Evolutionary conservation across 92 coral and sea anemone species (phyloP), one percentile per base, ranked within the genome.

Genomic region (Palythoa grandis): DNA sequence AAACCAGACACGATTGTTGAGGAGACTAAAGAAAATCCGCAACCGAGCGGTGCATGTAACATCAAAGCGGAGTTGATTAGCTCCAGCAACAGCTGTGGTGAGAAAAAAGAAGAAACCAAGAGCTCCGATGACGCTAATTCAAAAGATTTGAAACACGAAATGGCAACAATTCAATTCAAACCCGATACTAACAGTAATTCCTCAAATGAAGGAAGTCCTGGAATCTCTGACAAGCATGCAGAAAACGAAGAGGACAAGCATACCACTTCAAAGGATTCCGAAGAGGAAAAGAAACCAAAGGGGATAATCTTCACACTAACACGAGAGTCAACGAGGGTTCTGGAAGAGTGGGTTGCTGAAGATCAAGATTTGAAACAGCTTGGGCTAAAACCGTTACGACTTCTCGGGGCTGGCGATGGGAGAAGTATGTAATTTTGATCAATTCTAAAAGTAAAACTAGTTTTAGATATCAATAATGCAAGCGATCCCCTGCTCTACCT

Each of bases 351-450:
- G 98, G 89, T 96, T 20, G 73, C 88, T 38, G 95, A 96, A 63
- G 86, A 88, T 19, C 67, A 88, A 15, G 88, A 80, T 29, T 82
- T 96, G 52, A 14, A 53, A 29, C 85, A 78, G n/a, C 20, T 82
- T 38, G 93, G 88, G 11, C 60, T 94, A 63, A 90, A 86, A 52
- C 98, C 98, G 6, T 83, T 90, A 66, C 60, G 77, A 7, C 95
- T 96, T 68, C 94, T 96, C 74, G 98, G 98, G 8, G 86, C 91
- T 47, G 95, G 98, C 54, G 98, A 94, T 50, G 87, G 94, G 12
- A 78, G 89, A 72, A 90, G 98, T 90, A 87, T 58, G 91, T 83
- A 54, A 35, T 65, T 39, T 17, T 16, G 9, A 43, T 43, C 6
- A 43, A 5, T 43, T 43, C 6, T 43, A 43, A 43, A 5, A 43